Conservation (phyloP, 2,113 vertebrate species). For the Camelus bactrianus region DNA sequence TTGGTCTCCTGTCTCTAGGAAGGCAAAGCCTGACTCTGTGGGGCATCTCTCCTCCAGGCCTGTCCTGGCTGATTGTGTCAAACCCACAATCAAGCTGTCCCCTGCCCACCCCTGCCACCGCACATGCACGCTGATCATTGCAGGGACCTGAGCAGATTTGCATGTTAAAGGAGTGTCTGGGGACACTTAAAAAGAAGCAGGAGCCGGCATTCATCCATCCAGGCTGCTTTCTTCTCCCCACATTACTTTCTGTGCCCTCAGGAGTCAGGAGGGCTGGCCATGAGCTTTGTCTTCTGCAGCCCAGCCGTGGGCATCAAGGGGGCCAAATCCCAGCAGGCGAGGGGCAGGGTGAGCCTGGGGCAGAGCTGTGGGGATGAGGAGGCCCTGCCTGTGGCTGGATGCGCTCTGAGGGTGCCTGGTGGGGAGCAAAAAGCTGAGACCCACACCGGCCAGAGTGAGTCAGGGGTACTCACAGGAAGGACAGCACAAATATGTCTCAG, state of each 20-base stretch:
- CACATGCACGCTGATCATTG: constrained; percentile 30
- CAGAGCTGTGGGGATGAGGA: not conserved
- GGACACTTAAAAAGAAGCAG: constrained; percentile 79
- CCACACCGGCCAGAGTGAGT: not conserved
- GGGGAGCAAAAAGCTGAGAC: no score
- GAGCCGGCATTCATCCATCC: not conserved
- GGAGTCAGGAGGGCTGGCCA: not conserved
- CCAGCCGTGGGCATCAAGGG: not conserved
- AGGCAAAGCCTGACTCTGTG: not conserved
- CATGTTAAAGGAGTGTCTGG: constrained; percentile 79
- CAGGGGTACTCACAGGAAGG: not conserved
- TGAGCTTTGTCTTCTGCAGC: not conserved
- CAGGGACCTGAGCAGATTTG: constrained; percentile 80
- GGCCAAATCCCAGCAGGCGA: not conserved
- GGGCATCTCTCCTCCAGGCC: constrained; percentile 67
- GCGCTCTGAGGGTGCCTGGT: no score
- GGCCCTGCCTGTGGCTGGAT: not conserved
- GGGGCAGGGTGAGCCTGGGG: not conserved
- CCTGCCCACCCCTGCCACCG: constrained; percentile 57
- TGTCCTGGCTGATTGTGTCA: constrained; percentile 66
- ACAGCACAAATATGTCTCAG: not conserved
- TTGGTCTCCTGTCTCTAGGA: not conserved
- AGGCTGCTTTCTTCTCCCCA: constrained; percentile 65
- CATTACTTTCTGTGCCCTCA: constrained; percentile 32
- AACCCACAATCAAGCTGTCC: constrained; percentile 57